These are phyloP conservation scores for Stegophylla sp. DNA, from an alignment of 2,888 invertebrate genomes.

Conservation along the genomic window DNA sequence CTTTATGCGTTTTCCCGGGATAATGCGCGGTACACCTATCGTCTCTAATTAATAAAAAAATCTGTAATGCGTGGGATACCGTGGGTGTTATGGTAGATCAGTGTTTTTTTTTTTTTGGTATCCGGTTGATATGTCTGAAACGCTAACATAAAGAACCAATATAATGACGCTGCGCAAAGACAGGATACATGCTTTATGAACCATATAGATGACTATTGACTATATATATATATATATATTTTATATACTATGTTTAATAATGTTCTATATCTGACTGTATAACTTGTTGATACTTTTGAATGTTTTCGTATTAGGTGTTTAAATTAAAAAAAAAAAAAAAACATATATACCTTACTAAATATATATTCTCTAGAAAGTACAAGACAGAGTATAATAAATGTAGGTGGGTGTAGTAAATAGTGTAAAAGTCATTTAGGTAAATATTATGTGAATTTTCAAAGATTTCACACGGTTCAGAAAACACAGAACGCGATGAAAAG, in stretches of 20 bases:
- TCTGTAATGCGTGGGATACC: background rate
- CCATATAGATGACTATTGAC: background rate
- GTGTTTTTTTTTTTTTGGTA: background rate
- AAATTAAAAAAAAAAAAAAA: no score
- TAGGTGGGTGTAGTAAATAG: background rate
- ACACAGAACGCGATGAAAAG: constrained; percentile 30
- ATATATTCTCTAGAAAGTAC: background rate
- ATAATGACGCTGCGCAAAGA: constrained; percentile 33
- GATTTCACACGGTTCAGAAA: constrained; percentile 34
- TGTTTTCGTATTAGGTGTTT: constrained; percentile 7
- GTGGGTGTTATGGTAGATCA: constrained; percentile 36
- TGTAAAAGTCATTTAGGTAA: constrained; percentile 12
- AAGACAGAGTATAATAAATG: no score
- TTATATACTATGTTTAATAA: background rate
- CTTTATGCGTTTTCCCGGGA: background rate
- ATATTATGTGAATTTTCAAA: constrained; percentile 31
- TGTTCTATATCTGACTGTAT: background rate
- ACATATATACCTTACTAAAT: no score
- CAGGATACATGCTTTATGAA: constrained; percentile 52
- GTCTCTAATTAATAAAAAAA: constrained; percentile 14
- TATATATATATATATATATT: background rate
- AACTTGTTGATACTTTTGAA: background rate
- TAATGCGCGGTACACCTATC: background rate
- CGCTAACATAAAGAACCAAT: constrained; percentile 30
- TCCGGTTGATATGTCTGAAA: constrained; percentile 9